Evolutionary conservation across 2,113 vertebrate genomes (phyloP).

Genomic region (Argyrosomus japonicus): DNA sequence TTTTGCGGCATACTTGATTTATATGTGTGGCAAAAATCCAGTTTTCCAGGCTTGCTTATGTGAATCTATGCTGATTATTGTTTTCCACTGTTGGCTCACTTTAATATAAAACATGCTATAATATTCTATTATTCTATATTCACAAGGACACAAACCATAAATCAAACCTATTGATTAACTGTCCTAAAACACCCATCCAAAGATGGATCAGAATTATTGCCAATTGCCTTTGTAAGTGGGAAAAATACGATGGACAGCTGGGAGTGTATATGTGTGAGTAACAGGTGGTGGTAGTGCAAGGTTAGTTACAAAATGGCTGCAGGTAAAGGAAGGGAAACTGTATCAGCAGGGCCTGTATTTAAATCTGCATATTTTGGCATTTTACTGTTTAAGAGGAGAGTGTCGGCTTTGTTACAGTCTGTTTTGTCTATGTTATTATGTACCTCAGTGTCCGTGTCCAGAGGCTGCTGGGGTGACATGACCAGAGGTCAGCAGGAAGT

Average conservation of each 20-base stretch:
- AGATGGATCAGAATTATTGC: too few relatives aligned
- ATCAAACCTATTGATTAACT: not conserved
- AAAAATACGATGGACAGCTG: not conserved
- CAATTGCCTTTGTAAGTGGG: not conserved
- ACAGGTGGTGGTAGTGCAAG: slow-evolving; percentile 13
- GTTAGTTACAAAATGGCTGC: not conserved
- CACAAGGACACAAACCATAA: not conserved
- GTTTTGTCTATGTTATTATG: not conserved
- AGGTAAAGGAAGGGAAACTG: not conserved
- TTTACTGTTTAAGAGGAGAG: not conserved
- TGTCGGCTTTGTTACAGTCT: not conserved
- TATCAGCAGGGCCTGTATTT: not conserved
- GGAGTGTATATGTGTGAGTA: slow-evolving; percentile 18
- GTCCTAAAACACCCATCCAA: too few relatives aligned
- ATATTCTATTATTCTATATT: not conserved
- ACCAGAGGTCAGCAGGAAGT: slow-evolving; percentile 29
- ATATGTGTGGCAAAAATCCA: not conserved
- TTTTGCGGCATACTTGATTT: not conserved
- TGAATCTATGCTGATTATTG: not conserved
- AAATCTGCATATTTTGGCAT: not conserved
- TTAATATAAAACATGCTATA: not conserved
- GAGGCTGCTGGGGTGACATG: slow-evolving; percentile 24
- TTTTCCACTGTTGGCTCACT: not conserved
- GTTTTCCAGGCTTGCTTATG: not conserved
- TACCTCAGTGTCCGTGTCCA: not conserved